These are phyloP conservation scores for Amblyjoppa proteus DNA, from an alignment of 2,888 invertebrate species.

Conservation along the genomic window DNA sequence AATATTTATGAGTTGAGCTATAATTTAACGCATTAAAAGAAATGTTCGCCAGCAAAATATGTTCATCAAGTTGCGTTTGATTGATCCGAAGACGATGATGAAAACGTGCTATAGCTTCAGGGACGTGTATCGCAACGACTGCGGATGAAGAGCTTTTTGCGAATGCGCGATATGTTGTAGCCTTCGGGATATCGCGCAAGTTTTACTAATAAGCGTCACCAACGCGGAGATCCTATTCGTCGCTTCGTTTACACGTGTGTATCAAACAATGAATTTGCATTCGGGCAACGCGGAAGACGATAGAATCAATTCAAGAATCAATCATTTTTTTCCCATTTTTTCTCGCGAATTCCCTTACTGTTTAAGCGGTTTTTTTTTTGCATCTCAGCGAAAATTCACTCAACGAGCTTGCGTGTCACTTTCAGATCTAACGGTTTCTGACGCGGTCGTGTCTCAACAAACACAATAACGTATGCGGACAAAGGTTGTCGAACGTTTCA, in stretches of 20 bases:
- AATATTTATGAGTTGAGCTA: background rate
- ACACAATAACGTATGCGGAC: background rate
- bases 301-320: background rate
- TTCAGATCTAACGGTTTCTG: background rate
- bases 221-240: background rate
- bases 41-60: background rate
- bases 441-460: background rate
- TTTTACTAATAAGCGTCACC: slow-evolving; percentile 61
- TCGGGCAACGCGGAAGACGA: slow-evolving; percentile 54
- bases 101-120: slow-evolving; percentile 56
- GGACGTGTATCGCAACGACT: slow-evolving; percentile 62
- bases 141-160: slow-evolving; percentile 62
- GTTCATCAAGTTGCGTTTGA: slow-evolving; percentile 15
- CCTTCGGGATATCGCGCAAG: slow-evolving; percentile 71
- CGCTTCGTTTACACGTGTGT: slow-evolving; percentile 24
- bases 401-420: background rate
- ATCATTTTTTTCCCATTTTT: background rate
- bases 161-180: slow-evolving; percentile 73
- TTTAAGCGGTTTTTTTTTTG: background rate
- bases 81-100: background rate
- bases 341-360: slow-evolving; percentile 6
- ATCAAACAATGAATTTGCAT: slow-evolving; percentile 1
- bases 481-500: slow-evolving; percentile 34
- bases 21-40: background rate
- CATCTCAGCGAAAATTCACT: background rate